Evolutionary conservation across 2,888 invertebrate species (phyloP), one percentile per base, ranked within the genome.

Genomic region (Leucozona laternaria): DNA sequence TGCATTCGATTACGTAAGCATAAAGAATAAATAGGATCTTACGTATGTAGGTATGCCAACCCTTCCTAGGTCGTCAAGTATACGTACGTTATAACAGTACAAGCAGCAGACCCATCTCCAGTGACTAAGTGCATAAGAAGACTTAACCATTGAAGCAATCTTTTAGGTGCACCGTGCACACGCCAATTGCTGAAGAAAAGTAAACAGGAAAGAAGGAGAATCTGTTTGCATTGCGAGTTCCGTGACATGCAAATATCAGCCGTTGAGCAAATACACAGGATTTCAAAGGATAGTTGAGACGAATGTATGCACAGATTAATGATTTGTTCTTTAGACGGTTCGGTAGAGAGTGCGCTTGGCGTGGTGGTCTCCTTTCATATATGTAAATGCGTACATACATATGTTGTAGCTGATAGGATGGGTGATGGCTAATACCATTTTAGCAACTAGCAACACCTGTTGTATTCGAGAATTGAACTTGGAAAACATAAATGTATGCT

Each of bases 161-260:
- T 60, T 40, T 37, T 60, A 70, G 53, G 68, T 68, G 45, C 70
- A 57, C 43, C 37, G 22, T 68, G 68, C 53, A 68, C 34, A 60
- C 68, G 62, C 76, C 72, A 77, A 62, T 68, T 45, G 60, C 60
- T 68, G 37, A 64, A 71, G 64, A 76, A 71, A 72, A 66, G 72
- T 68, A 80, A 80, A 80, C 84, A 85, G 43, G 40, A 72, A 72
- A 80, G 64, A 76, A 53, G 79, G 64, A 64, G 64, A 70, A 55
- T 64, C 70, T 79, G 71, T 84, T 79, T 79, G 84, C 66, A 40
- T 40, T 48, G 45, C 31, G 76, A 77, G 76, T 80, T 77, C 80
- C 80, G 72, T 80, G 80, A 58, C 80, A 80, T 85, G 84, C 80
- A 85, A 80, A 80, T 80, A 85, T 80, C 71, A 85, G 68, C 80